Percentiles rank a stretch among this genome's conserved stretches.
Conservation (phyloP, 1,140 invertebrate genomes). For the Caenorhabditis briggsae region DNA sequence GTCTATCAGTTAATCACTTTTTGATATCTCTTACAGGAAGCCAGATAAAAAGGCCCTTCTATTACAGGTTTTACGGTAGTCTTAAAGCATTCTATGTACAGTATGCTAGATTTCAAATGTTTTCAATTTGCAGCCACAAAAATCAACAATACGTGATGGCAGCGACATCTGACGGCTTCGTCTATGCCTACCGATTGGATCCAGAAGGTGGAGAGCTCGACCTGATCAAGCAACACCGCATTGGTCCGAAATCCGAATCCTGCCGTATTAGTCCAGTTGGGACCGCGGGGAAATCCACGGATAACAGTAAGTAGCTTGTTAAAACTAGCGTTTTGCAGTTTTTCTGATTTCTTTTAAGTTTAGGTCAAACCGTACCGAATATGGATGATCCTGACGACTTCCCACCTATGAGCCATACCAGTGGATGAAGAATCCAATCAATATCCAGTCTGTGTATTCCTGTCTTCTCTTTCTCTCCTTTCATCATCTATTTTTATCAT, state of each 20-base stretch:
- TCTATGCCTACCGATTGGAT: constrained; percentile 64
- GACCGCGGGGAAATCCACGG: not conserved
- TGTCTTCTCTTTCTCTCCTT: constrained; percentile 11
- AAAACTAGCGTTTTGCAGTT: too few species aligned
- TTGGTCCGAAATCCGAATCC: constrained; percentile 58
- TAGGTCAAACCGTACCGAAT: constrained; percentile 43
- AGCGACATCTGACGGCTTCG: constrained; percentile 64
- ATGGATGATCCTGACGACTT: constrained; percentile 60
- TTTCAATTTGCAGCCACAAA: constrained; percentile 63
- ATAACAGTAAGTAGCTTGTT: constrained; percentile 23
- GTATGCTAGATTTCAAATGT: too few species aligned
- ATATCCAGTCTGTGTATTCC: not conserved
- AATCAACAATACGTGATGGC: constrained; percentile 63
- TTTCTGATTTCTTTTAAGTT: not conserved
- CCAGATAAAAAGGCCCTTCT: too few species aligned
- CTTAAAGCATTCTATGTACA: too few species aligned
- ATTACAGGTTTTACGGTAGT: too few species aligned
- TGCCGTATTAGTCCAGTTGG: not conserved
- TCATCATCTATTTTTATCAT: constrained; percentile 29
- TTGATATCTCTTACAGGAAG: too few species aligned
- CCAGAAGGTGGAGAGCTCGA: constrained; percentile 61
- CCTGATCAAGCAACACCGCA: constrained; percentile 62
- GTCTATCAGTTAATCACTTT: too few species aligned
- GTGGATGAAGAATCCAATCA: constrained; percentile 24
- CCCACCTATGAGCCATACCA: constrained; percentile 61